A percentile compares a stretch with the other conserved stretches of the same genome.
These are phyloP conservation scores for Odobenus rosmarus DNA, from an alignment of 2,113 vertebrate genomes.

Conservation along the genomic window DNA sequence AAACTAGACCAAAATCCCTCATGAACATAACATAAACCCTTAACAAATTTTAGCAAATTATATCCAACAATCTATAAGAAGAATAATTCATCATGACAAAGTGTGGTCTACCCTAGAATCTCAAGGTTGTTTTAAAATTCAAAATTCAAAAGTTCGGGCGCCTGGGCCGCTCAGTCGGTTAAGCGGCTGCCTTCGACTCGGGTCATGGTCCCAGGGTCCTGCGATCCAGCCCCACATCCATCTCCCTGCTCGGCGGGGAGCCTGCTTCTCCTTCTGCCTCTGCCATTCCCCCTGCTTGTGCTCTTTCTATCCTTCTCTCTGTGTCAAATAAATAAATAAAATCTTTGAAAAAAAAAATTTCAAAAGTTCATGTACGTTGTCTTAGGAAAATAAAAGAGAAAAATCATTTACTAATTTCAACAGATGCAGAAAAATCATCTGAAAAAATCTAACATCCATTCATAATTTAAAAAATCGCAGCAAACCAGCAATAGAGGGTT, in stretches of 20 bases:
- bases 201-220: too few relatives aligned
- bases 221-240: too few relatives aligned
- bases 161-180: too few relatives aligned
- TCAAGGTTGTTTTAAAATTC: neutral
- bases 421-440: neutral
- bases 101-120: neutral
- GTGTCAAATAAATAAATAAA: too few relatives aligned
- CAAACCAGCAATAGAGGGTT: neutral
- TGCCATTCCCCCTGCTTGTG: too few relatives aligned
- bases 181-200: too few relatives aligned
- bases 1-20: neutral
- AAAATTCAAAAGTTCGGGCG: neutral
- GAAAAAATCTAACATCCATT: neutral
- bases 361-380: neutral
- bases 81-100: neutral
- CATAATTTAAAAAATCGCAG: neutral
- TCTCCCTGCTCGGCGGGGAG: too few relatives aligned
- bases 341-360: neutral
- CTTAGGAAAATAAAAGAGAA: neutral
- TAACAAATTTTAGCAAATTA: neutral
- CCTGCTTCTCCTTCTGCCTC: too few relatives aligned
- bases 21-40: neutral
- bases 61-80: conserved; percentile 14
- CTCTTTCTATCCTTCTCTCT: too few relatives aligned
- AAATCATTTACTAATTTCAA: neutral